Evolutionary conservation across 2,888 invertebrate genomes (phyloP), one percentile per base, ranked within the genome.

Genomic region (Lasius fuliginosus): DNA sequence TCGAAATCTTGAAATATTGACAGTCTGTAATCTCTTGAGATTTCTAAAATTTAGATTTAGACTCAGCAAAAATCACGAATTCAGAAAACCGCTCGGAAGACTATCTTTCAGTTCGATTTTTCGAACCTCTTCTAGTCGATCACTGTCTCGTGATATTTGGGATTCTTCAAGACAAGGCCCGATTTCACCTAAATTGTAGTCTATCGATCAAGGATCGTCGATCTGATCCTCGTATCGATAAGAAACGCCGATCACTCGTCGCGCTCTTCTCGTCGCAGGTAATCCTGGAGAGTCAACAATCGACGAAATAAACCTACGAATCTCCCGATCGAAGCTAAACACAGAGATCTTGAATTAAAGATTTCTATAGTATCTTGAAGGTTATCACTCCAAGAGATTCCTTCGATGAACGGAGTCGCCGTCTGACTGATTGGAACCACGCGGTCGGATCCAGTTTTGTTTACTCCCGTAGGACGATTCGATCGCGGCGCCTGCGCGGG

Each of bases 401-500:
- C 85, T 87, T 84, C 86, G 62, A 77, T 79, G 71, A 83, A 81
- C 77, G 46, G 83, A 88, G 89, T 81, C 85, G 83, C 82, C 83
- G 86, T 91, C 90, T 92, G 89, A 94, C 94, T 94, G 94, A 90
- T 91, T 90, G 84, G 83, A 91, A 88, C 92, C 93, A 93, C 91
- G 93, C 92, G 92, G 91, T 92, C 84, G 87, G 88, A 82, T 86
- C 81, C 73, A 91, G 87, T 94, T 94, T 94, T 94, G 93, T 94
- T 94, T 94, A 93, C 90, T 58, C 56, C 62, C 30, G 9, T 60
- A 65, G 46, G 36, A 49, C 27, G 71, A 4, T 40, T 40, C 62
- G 56, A 49, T 33, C 62, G 60, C 46, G 73, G 90, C 92, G 92
- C 92, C 84, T 88, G 91, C 90, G 87, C 81, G 15, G 11, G 15